Conservation (phyloP, 2,888 invertebrate species). For the Acanthosepion lycidas region DNA sequence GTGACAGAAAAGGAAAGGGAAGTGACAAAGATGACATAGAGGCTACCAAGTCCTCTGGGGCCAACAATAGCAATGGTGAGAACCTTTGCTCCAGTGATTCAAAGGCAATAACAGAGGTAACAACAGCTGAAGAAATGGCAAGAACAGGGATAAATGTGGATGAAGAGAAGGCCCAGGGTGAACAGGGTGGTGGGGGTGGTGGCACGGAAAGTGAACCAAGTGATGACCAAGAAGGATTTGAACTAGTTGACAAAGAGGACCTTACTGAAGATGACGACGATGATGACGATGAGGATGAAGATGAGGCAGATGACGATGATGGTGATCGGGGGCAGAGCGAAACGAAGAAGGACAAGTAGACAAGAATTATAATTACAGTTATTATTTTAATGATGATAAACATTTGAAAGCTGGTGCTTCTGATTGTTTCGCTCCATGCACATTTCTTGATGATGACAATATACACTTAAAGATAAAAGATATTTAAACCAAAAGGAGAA, state of each 20-base stretch:
- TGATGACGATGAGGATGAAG: conserved; percentile 50
- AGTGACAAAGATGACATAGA: conserved; percentile 57
- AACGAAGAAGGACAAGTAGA: conserved; percentile 37
- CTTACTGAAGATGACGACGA: conserved; percentile 49
- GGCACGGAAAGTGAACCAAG: conserved; percentile 49
- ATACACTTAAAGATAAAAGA: not conserved
- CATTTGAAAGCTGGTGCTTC: conserved; percentile 33
- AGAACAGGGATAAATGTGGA: conserved; percentile 53
- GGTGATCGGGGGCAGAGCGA: conserved; percentile 47
- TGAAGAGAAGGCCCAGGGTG: conserved; percentile 52
- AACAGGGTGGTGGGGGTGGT: conserved; percentile 48
- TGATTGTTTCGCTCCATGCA: conserved; percentile 2
- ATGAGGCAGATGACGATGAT: conserved; percentile 49
- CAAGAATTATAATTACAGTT: not conserved
- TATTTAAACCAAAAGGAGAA: not conserved
- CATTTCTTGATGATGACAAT: not conserved
- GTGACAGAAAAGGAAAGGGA: conserved; percentile 52
- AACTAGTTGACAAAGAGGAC: conserved; percentile 51
- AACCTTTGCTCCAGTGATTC: conserved; percentile 49
- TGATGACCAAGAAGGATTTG: conserved; percentile 50
- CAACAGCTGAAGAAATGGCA: conserved; percentile 54
- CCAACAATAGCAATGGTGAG: not conserved
- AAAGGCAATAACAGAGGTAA: conserved; percentile 52
- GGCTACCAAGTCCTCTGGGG: conserved; percentile 48
- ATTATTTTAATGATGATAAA: not conserved